Conservation (phyloP, 2,797 vertebrate genomes). For the Bovichtus variegatus region DNA sequence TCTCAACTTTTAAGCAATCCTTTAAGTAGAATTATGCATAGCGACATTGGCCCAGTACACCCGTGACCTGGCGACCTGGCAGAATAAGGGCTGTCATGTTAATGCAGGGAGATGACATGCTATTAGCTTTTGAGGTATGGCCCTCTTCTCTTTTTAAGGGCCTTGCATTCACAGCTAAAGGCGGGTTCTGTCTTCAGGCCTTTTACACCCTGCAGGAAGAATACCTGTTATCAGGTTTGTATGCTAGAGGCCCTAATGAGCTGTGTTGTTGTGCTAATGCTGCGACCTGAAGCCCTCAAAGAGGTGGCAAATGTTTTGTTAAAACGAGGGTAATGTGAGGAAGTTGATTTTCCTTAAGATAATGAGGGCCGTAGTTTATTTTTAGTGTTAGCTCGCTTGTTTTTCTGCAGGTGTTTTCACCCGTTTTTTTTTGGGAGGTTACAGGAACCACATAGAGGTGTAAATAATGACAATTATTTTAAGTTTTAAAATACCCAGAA, state of each 20-base stretch:
- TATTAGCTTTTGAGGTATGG: conserved; percentile 92
- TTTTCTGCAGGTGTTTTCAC: conserved; percentile 12
- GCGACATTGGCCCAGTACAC: conserved; percentile 48
- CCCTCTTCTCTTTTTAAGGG: conserved; percentile 69
- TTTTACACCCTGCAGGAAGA: conserved; percentile 78
- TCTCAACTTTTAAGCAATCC: conserved; percentile 62
- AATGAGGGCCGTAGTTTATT: conserved; percentile 31
- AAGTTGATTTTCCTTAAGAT: conserved; percentile 74
- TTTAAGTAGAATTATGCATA: conserved; percentile 68
- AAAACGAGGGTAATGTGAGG: conserved; percentile 59
- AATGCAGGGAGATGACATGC: conserved; percentile 90
- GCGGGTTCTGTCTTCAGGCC: conserved; percentile 82
- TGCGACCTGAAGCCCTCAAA: conserved; percentile 42
- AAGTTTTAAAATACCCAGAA: conserved; percentile 18
- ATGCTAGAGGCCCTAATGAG: conserved; percentile 78
- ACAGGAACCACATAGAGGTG: background rate
- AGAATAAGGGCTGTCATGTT: conserved; percentile 84
- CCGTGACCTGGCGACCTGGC: conserved; percentile 67
- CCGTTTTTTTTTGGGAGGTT: background rate
- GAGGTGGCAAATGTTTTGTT: conserved; percentile 71
- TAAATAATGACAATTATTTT: background rate
- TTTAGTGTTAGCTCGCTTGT: conserved; percentile 6
- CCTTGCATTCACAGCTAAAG: conserved; percentile 73
- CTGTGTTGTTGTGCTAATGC: conserved; percentile 76
- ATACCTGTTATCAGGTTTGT: conserved; percentile 82